A percentile compares a stretch with the other conserved stretches of the same genome.
These are phyloP conservation scores for Grapholita molesta DNA, from an alignment of 1,140 invertebrate species.

Conservation along the genomic window DNA sequence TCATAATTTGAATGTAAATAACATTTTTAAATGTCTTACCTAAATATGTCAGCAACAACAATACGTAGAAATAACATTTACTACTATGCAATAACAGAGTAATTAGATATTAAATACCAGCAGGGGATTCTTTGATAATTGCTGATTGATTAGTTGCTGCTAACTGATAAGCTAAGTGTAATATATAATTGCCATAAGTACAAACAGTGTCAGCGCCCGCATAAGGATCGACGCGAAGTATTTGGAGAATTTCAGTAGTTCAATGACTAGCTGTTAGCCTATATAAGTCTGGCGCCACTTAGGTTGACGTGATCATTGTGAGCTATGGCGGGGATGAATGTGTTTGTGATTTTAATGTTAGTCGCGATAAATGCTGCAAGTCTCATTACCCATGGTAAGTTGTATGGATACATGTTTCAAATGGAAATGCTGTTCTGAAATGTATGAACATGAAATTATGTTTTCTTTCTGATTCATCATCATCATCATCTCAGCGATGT, in stretches of 20 bases:
- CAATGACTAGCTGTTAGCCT: not conserved
- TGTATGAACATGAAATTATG: no score
- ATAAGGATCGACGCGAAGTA: not conserved
- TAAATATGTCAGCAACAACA: no score
- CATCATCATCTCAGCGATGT: no score
- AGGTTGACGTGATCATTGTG: not conserved
- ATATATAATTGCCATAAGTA: not conserved
- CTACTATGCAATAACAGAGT: not conserved
- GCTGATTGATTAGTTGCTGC: not conserved
- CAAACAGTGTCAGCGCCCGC: slow-evolving; percentile 5
- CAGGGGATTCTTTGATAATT: not conserved
- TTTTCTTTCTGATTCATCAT: no score
- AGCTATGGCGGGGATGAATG: not conserved
- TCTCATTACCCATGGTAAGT: not conserved
- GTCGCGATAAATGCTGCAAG: not conserved
- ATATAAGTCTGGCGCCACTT: not conserved
- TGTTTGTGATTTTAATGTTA: slow-evolving; percentile 4
- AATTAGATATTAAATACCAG: not conserved
- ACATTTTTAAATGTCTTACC: no score
- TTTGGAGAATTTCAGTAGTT: not conserved
- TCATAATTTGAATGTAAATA: no score
- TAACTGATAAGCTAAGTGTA: not conserved
- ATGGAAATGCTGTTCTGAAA: no score
- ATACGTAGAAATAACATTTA: no score
- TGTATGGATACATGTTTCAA: not conserved